These are phyloP conservation scores for Oenanthe melanoleuca DNA, from an alignment of 2,113 vertebrate species.

Conservation along the genomic window DNA sequence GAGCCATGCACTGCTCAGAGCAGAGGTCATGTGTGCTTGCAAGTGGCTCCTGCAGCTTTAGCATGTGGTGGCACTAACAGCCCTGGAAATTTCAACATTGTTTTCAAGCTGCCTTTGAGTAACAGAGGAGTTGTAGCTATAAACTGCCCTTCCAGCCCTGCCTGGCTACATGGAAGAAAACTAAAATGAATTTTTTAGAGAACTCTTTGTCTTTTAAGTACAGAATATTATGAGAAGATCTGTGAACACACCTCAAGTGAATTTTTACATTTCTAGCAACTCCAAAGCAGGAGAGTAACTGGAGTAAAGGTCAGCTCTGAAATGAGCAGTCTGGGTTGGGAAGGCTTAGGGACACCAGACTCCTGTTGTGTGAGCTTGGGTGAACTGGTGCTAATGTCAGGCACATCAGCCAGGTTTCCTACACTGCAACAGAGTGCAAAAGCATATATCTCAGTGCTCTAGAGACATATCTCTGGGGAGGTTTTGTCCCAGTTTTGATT, in stretches of 20 bases:
- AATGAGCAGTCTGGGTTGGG: background rate
- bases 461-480: background rate
- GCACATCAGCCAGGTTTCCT: background rate
- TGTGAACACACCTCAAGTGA: background rate
- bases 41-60: background rate
- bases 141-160: background rate
- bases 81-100: background rate
- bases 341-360: background rate
- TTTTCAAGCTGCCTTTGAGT: background rate
- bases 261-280: background rate
- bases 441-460: background rate
- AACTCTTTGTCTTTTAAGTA: background rate
- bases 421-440: background rate
- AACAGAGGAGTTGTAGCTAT: background rate
- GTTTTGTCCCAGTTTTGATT: background rate
- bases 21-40: accelerated
- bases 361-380: background rate
- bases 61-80: background rate
- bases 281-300: background rate
- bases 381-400: accelerated
- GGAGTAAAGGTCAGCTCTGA: background rate
- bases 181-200: background rate
- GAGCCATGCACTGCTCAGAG: background rate
- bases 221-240: background rate
- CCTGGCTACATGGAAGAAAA: background rate